These are phyloP conservation scores for Cotesia chilonis DNA, from an alignment of 1,140 invertebrate genomes.

Conservation along the genomic window DNA sequence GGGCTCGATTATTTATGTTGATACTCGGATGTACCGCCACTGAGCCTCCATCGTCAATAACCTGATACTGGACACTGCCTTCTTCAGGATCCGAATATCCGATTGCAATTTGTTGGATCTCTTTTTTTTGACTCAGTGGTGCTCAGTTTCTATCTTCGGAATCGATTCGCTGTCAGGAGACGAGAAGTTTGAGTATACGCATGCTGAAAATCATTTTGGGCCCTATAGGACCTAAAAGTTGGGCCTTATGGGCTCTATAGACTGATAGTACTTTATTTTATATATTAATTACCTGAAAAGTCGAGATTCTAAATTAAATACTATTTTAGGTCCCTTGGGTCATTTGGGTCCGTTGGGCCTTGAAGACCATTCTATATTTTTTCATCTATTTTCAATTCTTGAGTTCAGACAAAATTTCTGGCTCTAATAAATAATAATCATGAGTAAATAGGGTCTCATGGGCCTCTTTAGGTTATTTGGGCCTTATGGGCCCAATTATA, in stretches of 20 bases:
- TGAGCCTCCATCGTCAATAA: conserved; percentile 51
- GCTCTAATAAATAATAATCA: too few species aligned
- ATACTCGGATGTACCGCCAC: conserved; percentile 51
- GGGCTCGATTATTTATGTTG: conserved; percentile 46
- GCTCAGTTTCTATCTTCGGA: conserved; percentile 8
- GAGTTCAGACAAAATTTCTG: too few species aligned
- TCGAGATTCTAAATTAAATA: too few species aligned
- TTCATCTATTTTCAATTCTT: too few species aligned
- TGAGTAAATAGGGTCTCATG: too few species aligned
- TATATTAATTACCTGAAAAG: background rate
- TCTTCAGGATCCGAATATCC: conserved; percentile 52
- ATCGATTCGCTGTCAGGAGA: background rate
- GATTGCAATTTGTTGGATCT: conserved; percentile 53
- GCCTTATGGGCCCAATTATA: too few species aligned
- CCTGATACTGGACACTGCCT: conserved; percentile 52
- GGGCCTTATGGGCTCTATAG: too few species aligned
- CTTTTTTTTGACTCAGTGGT: conserved; percentile 42
- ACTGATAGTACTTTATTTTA: background rate
- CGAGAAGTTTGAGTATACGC: background rate
- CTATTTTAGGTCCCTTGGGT: too few species aligned
- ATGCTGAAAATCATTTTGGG: background rate
- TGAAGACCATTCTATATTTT: too few species aligned
- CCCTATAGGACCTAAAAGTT: too few species aligned
- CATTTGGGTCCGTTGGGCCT: too few species aligned
- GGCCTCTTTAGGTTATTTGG: too few species aligned